These are phyloP conservation scores for Hoplostethus atlanticus DNA, from an alignment of 2,797 vertebrate genomes.

Conservation along the genomic window DNA sequence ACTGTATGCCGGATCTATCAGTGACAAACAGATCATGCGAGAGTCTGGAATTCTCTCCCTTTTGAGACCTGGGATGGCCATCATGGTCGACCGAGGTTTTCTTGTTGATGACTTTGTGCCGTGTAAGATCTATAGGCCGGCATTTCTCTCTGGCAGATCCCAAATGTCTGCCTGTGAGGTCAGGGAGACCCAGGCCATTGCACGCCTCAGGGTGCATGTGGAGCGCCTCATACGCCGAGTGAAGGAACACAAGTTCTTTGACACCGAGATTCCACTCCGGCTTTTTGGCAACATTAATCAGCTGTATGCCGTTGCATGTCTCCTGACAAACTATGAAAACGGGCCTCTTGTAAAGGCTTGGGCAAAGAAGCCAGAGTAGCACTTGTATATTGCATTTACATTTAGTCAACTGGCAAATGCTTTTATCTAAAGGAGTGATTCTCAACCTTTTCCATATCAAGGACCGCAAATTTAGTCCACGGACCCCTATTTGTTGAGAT, in stretches of 20 bases:
- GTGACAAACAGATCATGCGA: not conserved
- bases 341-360: not conserved
- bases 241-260: not conserved
- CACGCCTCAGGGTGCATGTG: not conserved
- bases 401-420: no score
- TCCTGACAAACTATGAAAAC: not conserved
- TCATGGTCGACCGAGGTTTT: not conserved
- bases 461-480: no score
- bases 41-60: not conserved
- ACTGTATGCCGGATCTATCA: constrained; percentile 5
- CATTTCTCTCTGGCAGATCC: not conserved
- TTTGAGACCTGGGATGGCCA: not conserved
- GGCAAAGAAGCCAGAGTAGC: no score
- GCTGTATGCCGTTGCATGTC: not conserved
- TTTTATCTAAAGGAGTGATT: no score
- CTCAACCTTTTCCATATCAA: no score
- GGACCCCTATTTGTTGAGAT: no score
- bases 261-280: not conserved
- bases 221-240: not conserved
- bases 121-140: not conserved
- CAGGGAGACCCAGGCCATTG: no score
- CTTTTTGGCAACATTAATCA: no score
- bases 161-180: no score
- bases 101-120: not conserved
- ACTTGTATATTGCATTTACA: no score